Base-by-base conservation (phyloP, 2,113 vertebrate genomes). In the Callipepla squamata region DNA sequence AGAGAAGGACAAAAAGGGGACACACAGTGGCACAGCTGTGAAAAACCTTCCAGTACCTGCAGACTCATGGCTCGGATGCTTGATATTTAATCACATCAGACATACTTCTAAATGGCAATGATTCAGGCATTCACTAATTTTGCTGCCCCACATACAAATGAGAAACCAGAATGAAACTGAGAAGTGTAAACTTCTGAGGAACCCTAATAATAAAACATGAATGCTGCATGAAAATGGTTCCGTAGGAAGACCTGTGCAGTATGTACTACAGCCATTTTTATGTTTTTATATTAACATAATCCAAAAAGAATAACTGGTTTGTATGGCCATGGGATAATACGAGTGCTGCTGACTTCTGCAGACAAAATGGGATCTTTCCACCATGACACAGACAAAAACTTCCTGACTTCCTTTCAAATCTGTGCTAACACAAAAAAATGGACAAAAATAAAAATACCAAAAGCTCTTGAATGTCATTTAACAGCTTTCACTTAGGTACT, bases 401-500 rank as follows among this genome's bases (percentile, higher is more conserved):
- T 32, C 47, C 30, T 40, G 32, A 40, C 53, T n/a, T 21, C 20
- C 77, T 57, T 80, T 85, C 40, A 67, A 47, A 67, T 61, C 36
- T 84, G 15, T 55, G 42, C 44, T 70, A 61, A 81, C 7, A 25
- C 3, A 57, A 76, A 90, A 12, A 90, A 12, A 59, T 15, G 67
- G 2, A 1, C 1, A 2, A 1, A 20, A 28, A 57, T 51, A 26
- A 50, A 48, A 48, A 28, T 7, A 26, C 23, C 23, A 1, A 28
- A 45, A 63, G 10, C 8, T 67, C 32, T 58, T 25, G 26, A 69
- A 11, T 28, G 47, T 36, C 17, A 53, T 16, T 34, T 42, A 34
- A 16, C 5, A 21, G 28, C 55, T 93, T 86, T 70, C 63, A 69
- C n/a, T n/a, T 50, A 40, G 20, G 28, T 58, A 44, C 22, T 50